Base-by-base conservation (phyloP, 2,797 vertebrate genomes). In the Sebastolobus alascanus region DNA sequence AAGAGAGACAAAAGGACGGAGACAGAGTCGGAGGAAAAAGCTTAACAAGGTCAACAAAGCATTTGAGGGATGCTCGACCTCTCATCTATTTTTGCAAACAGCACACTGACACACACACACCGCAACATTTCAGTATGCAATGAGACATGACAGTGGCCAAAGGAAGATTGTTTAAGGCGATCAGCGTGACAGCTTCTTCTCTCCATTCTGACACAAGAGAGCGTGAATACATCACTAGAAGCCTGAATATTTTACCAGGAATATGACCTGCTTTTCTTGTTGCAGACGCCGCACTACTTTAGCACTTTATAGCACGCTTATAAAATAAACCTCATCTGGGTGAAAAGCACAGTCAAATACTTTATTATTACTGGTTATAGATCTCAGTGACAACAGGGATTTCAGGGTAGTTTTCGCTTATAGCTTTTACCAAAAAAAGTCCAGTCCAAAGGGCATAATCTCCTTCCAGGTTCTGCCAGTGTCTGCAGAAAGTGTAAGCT, bases 31-130 rank as follows among this genome's bases (percentile, higher is more conserved):
- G 31, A 72, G 77, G 58, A 81, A 79, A 80, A 59, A 78, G 73
- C 68, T 88, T 84, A 87, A 86, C 90, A 90, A 93, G 92, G 93
- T 93, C 90, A 93, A 90, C 80, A 66, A 87, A 40, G 87, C 84
- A 86, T 88, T 91, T 91, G 87, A 91, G 85, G 86, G 88, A 86
- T 61, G 71, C 78, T 83, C 82, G 31, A 89, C 87, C 88, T 78
- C 86, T 74, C 79, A 43, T 89, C 73, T 84, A 56, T 68, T 84
- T 86, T 76, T 50, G 55, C 22, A 56, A 50, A 58, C 72, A 18
- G 33, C 31, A 25, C 31, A 22, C 79, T 46, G 11, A 83, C 74
- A 59, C 78, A 73, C 73, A 40, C 61, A 74, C 79, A 84, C 71
- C 13, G 56, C n/a, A 50, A 66, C 75, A 50, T 72, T 64, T 83